Conservation (phyloP, 2,113 vertebrate genomes). For the Ceratotherium simum region DNA sequence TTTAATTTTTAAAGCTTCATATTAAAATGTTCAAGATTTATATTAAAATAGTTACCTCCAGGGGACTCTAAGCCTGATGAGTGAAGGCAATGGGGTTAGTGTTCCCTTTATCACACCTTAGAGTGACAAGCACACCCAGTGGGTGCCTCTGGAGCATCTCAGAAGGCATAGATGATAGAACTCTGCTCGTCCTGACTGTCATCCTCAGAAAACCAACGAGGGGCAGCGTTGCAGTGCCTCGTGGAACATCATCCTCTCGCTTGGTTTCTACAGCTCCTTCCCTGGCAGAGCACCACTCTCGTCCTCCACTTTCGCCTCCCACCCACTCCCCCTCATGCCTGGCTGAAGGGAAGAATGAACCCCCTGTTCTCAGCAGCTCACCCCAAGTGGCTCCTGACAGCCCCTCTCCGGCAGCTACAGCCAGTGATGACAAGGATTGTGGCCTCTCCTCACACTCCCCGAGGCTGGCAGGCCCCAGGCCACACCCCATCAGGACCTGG, state of each 20-base stretch:
- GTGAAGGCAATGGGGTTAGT: not conserved
- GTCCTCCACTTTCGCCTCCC: not conserved
- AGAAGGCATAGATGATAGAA: rapidly evolving
- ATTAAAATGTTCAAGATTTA: not conserved
- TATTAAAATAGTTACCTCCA: not conserved
- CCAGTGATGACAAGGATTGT: not conserved
- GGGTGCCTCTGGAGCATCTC: not conserved
- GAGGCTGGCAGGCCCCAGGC: not conserved
- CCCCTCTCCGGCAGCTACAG: not conserved
- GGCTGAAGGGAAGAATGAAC: not conserved
- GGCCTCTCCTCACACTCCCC: not conserved
- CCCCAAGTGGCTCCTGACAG: not conserved
- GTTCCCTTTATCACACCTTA: not conserved
- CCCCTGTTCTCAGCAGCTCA: not conserved
- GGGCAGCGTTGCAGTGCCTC: rapidly evolving
- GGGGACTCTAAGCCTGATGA: not conserved
- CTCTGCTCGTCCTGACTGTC: no score
- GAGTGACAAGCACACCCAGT: not conserved
- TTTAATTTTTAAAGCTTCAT: not conserved
- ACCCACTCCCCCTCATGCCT: not conserved
- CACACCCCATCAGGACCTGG: conserved; percentile 4
- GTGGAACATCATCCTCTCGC: rapidly evolving
- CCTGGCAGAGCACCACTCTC: rapidly evolving
- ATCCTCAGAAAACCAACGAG: not conserved
- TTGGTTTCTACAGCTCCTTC: not conserved